Base-by-base conservation (phyloP, 1,140 invertebrate genomes). In the Latrodectus geometricus region DNA sequence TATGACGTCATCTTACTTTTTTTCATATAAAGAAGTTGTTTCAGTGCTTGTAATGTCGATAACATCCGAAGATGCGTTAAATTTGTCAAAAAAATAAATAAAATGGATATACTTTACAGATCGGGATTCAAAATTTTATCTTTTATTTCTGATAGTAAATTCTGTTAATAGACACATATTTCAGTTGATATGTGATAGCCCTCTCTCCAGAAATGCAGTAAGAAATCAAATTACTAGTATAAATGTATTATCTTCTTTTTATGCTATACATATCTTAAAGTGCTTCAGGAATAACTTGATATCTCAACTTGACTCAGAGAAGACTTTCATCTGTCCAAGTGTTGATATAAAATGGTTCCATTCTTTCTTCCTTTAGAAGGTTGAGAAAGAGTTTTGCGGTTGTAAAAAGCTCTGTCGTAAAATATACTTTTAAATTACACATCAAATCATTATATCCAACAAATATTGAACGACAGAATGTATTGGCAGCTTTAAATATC, bases 391-490 rank as follows among this genome's bases (percentile, higher is more conserved):
- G 12, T 14, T 50, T 49, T 50, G n/a, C 21, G 9, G 23, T 74
- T 48, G 9, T n/a, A 35, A 74, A 50, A 50, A 74, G 48, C 4
- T 15, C 9, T 17, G 23, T 35, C 48, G 72, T 49, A 0, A 74
- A 74, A 74, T 49, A 15, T 50, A 9, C 9, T 48, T 74, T 74
- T 74, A 9, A 74, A 8, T 23, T 74, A 50, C 23, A 35, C 48
- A 9, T 15, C 9, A 74, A 35, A 17, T n/a, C n/a, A n/a, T n/a
- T n/a, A n/a, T n/a, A n/a, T n/a, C n/a, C n/a, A n/a, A n/a, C n/a
- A n/a, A n/a, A 15, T 48, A 35, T 74, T 14, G 72, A 74, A 74
- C 9, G 72, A 49, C 72, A 74, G 49, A 74, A 74, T 49, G 72
- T 74, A 11, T 49, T 74, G 48, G 21, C 72, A 50, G 72, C 72